These are phyloP conservation scores for Palythoa grandis DNA, from an alignment of 92 coral and sea anemone genomes.

Conservation along the genomic window DNA sequence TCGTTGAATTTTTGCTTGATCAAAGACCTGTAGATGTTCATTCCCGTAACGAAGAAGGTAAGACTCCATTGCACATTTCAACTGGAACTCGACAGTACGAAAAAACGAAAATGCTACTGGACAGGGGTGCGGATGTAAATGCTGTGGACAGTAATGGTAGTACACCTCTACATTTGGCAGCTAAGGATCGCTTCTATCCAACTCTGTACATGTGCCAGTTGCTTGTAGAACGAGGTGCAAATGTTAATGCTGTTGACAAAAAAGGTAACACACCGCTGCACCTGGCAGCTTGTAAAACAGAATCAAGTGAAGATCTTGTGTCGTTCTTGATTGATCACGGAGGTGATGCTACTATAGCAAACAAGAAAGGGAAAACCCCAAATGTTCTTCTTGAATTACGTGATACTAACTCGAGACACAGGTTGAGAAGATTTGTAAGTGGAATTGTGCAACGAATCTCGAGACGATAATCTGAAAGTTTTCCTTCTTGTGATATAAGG, in stretches of 20 bases:
- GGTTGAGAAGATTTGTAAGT: constrained; percentile 13
- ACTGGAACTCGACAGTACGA: no score
- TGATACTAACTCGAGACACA: not conserved
- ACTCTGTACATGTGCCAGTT: not conserved
- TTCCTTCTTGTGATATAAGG: no score
- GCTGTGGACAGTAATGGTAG: no score
- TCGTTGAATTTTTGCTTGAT: no score
- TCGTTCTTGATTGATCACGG: constrained; percentile 36
- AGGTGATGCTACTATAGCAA: constrained; percentile 23
- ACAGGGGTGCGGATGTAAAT: constrained; percentile 38
- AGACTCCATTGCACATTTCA: constrained; percentile 15
- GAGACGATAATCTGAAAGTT: not conserved
- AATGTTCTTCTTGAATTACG: constrained; percentile 22
- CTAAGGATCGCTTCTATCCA: no score
- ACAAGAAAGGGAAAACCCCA: constrained; percentile 45
- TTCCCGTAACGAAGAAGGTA: no score
- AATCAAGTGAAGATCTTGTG: not conserved
- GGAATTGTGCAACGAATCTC: not conserved
- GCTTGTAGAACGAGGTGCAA: constrained; percentile 34
- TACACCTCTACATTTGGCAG: no score
- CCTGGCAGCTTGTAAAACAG: constrained; percentile 18
- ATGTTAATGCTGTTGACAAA: constrained; percentile 29
- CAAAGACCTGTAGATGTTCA: no score
- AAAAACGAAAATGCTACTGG: not conserved
- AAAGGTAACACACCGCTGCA: constrained; percentile 36